phyloP scores from a whole-genome alignment of 1,140 invertebrate genomes.

The Drosophila nikananu region DNA sequence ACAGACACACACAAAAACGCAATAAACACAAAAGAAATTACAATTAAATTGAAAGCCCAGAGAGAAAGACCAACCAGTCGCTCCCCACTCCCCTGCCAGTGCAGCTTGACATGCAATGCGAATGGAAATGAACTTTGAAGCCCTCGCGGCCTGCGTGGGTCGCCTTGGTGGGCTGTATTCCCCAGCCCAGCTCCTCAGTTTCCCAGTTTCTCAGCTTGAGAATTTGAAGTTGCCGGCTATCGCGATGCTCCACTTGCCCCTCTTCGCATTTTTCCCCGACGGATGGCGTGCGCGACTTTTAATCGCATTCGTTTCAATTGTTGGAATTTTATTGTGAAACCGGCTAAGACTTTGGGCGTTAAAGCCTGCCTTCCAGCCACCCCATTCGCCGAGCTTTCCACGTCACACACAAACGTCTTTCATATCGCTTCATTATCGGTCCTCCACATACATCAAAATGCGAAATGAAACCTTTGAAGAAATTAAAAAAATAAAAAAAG shows the following conservation, averaged over 20 bases:
- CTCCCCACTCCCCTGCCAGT: conserved; percentile 1
- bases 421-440: conserved; percentile 63
- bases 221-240: conserved; percentile 57
- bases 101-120: conserved; percentile 71
- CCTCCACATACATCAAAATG: conserved; percentile 32
- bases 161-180: conserved; percentile 10
- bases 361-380: conserved; percentile 16
- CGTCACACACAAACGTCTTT: conserved; percentile 42
- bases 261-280: conserved; percentile 37
- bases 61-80: conserved; percentile 37
- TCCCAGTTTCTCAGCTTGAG: conserved; percentile 42
- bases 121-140: conserved; percentile 78
- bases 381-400: conserved; percentile 17
- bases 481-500: conserved; percentile 51
- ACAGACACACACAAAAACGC: conserved; percentile 58
- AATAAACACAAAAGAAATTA: conserved; percentile 83
- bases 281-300: conserved; percentile 76
- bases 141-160: conserved; percentile 61
- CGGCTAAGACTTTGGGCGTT: conserved; percentile 62
- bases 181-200: conserved; percentile 8
- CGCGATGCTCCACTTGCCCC: conserved; percentile 74
- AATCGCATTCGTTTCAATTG: conserved; percentile 82
- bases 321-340: conserved; percentile 81
- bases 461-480: conserved; percentile 42
- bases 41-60: conserved; percentile 79